Base-by-base conservation (phyloP, 2,888 invertebrate species). In the Drosophila atripex region DNA sequence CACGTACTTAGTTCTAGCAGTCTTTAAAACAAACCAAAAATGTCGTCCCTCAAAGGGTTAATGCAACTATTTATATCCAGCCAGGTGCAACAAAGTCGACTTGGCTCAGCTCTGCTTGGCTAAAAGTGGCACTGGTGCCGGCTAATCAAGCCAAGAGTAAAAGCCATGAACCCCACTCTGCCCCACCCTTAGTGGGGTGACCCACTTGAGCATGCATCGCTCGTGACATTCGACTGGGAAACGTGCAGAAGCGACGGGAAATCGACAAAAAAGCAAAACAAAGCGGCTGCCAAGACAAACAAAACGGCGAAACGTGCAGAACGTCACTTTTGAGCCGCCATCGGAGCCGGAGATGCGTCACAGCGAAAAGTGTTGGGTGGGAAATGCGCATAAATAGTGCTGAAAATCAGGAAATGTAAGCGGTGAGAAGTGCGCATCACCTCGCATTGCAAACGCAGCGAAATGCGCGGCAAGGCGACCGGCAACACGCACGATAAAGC, bases 161-260 rank as follows among this genome's bases (percentile, higher is more conserved):
- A 43, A 57, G 51, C 70, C 50, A 32, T 14, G 41, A 35, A 47
- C 39, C 11, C 30, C 28, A 18, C 52, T 18, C 3, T 18, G 43
- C 43, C 64, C 47, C 23, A 25, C 45, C 47, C 23, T 30, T 9
- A 11, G 38, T 16, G n/a, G 18, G 47, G 66, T 77, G 76, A 84
- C 78, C 78, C 86, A 85, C 82, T 82, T 82, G 82, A 87, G 78
- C 82, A 87, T 85, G 88, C 88, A 69, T 51, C 86, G 82, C 82
- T 87, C 87, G 82, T 87, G 87, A 86, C 82, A 82, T 82, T 85
- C 82, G 86, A 57, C 71, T 69, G 55, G 84, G 56, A 76, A 79
- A 84, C 84, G 84, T 84, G 84, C 86, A 69, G 53, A 82, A 73
- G 73, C 63, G 56, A 75, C 64, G 79, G 86, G 46, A 88, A 86